A percentile compares a stretch with the other conserved stretches of the same genome.
These are phyloP conservation scores for Morone saxatilis DNA, from an alignment of 2,113 vertebrate genomes.

Conservation along the genomic window DNA sequence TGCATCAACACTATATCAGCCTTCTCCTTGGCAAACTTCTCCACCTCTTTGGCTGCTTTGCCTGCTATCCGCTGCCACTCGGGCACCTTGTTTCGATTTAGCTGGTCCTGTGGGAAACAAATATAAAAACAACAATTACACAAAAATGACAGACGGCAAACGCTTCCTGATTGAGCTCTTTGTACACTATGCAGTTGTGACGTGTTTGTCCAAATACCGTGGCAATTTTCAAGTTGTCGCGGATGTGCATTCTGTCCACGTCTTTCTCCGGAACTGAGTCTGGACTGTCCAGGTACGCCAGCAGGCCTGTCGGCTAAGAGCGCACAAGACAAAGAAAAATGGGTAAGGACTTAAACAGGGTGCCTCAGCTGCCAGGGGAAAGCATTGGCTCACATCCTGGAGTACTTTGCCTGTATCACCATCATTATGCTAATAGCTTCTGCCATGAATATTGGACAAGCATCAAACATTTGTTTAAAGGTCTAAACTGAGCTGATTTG, in stretches of 20 bases:
- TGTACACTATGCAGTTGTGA: not conserved
- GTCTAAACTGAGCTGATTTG: not conserved
- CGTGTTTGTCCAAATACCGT: slow-evolving; percentile 83
- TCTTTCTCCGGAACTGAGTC: slow-evolving; percentile 96
- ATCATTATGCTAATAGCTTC: slow-evolving; percentile 34
- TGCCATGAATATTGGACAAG: slow-evolving; percentile 9
- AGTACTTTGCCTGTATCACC: not conserved
- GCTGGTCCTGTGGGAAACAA: slow-evolving; percentile 89
- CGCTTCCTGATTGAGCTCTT: not conserved
- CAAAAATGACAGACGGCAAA: not conserved
- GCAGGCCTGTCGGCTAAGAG: slow-evolving; percentile 91
- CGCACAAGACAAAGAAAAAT: not conserved
- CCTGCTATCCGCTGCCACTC: slow-evolving; percentile 98
- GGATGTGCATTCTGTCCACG: slow-evolving; percentile 95
- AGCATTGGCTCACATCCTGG: slow-evolving; percentile 5
- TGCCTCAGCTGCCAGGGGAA: slow-evolving; percentile 17
- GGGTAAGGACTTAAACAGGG: slow-evolving; percentile 12
- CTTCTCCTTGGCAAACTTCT: slow-evolving; percentile 99
- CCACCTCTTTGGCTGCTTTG: slow-evolving; percentile 98
- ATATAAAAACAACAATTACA: not conserved
- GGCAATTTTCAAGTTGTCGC: slow-evolving; percentile 98
- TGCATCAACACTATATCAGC: slow-evolving; percentile 96
- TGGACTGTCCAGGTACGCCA: slow-evolving; percentile 94
- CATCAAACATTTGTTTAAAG: slow-evolving; percentile 13
- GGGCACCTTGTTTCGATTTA: slow-evolving; percentile 94